These are phyloP conservation scores for Fabriciana adippe DNA, from an alignment of 2,888 invertebrate genomes.

Conservation along the genomic window DNA sequence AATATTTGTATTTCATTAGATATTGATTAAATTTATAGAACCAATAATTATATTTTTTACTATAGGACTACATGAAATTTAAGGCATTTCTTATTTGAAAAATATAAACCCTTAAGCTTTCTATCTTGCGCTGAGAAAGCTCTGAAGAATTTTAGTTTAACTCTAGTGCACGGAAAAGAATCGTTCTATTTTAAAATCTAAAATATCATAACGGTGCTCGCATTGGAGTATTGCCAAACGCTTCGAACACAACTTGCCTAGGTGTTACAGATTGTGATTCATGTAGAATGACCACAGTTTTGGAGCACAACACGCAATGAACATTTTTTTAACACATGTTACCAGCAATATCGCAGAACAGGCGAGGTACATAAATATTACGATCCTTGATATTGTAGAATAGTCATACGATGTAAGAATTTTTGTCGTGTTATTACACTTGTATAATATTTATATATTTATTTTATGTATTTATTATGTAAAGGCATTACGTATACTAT, in stretches of 20 bases:
- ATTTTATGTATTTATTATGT: too few relatives aligned
- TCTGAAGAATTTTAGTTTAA: too few relatives aligned
- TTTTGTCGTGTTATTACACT: neutral
- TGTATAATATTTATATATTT: neutral
- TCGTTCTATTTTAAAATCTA: slow-evolving; percentile 7
- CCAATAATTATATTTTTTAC: too few relatives aligned
- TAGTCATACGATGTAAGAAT: slow-evolving; percentile 5
- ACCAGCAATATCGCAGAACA: slow-evolving; percentile 32
- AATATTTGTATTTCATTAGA: too few relatives aligned
- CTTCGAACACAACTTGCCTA: slow-evolving; percentile 35
- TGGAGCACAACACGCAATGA: slow-evolving; percentile 26
- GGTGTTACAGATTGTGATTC: slow-evolving; percentile 39
- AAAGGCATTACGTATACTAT: too few relatives aligned
- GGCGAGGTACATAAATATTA: slow-evolving; percentile 20
- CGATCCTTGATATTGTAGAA: slow-evolving; percentile 13
- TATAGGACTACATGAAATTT: too few relatives aligned
- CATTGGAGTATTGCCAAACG: slow-evolving; percentile 35
- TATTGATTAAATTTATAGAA: too few relatives aligned
- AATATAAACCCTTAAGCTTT: too few relatives aligned
- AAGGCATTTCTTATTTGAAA: too few relatives aligned
- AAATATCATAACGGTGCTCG: slow-evolving; percentile 24
- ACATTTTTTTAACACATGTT: slow-evolving; percentile 35
- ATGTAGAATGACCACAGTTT: slow-evolving; percentile 39
- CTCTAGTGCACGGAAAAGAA: too few relatives aligned
- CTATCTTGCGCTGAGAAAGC: too few relatives aligned